These are phyloP conservation scores for Chionoecetes opilio DNA, from an alignment of 1,140 invertebrate species.

Conservation along the genomic window DNA sequence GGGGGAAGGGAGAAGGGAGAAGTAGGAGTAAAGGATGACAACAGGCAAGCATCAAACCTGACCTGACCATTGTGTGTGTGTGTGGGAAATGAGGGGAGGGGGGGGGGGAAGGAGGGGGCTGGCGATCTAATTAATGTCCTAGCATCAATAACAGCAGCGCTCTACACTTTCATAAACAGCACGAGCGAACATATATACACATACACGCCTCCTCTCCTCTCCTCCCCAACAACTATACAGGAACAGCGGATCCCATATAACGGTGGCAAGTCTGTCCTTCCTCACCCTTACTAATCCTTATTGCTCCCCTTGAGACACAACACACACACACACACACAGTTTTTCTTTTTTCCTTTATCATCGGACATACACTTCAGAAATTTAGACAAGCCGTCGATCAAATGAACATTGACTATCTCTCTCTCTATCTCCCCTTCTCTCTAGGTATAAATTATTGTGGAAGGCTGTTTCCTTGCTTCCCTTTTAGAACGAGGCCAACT, in stretches of 20 bases:
- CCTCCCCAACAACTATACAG: background rate
- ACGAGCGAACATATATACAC: background rate
- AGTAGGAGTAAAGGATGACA: background rate
- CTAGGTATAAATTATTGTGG: background rate
- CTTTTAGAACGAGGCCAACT: background rate
- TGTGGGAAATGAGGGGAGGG: background rate
- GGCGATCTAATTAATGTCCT: no score
- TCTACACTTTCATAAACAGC: no score
- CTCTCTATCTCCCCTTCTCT: slow-evolving; percentile 19
- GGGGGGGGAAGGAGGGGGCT: no score
- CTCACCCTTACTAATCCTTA: background rate
- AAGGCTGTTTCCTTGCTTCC: background rate
- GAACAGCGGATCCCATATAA: no score
- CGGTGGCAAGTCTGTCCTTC: background rate
- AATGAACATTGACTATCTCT: background rate
- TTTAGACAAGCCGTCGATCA: background rate
- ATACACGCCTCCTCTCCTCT: no score
- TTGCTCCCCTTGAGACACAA: background rate
- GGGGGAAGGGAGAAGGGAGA: slow-evolving; percentile 28
- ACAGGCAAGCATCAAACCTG: background rate
- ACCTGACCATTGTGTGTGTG: slow-evolving; percentile 13
- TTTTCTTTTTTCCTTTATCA: background rate
- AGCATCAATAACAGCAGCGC: no score
- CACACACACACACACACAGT: no score
- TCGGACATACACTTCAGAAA: background rate